A percentile compares a stretch with the other conserved stretches of the same genome.
These are phyloP conservation scores for Scomberomorus guttatus DNA, from an alignment of 2,797 vertebrate genomes.

Conservation along the genomic window DNA sequence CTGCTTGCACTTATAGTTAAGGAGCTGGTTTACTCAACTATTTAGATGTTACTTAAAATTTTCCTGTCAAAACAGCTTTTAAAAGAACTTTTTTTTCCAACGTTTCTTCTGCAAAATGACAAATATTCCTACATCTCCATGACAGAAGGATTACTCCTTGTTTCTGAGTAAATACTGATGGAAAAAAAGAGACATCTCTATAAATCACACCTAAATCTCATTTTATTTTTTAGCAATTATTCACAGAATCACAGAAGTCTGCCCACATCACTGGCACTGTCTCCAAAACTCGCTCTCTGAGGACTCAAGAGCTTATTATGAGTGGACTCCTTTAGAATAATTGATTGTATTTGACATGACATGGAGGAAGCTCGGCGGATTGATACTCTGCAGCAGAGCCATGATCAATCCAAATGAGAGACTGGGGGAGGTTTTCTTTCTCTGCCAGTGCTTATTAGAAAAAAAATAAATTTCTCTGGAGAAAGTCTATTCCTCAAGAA, in stretches of 20 bases:
- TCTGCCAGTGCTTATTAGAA: conserved; percentile 77
- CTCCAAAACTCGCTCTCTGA: conserved; percentile 40
- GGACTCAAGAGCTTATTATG: conserved; percentile 60
- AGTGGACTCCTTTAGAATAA: conserved; percentile 69
- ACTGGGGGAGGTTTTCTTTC: conserved; percentile 67
- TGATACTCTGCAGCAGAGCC: conserved; percentile 58
- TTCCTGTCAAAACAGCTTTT: neutral
- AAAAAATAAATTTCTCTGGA: conserved; percentile 55
- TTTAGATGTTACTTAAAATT: neutral
- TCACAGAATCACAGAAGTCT: conserved; percentile 38
- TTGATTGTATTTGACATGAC: conserved; percentile 80
- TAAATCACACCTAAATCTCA: conserved; percentile 21
- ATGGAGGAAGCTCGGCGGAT: conserved; percentile 59
- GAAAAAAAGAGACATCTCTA: conserved; percentile 31
- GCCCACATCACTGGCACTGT: conserved; percentile 19
- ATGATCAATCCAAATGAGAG: conserved; percentile 78
- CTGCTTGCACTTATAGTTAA: conserved; percentile 5
- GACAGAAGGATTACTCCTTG: neutral
- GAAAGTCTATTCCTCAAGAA: conserved; percentile 57
- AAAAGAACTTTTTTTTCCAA: neutral
- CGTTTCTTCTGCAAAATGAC: neutral
- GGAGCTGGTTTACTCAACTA: neutral
- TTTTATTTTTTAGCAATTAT: conserved; percentile 24
- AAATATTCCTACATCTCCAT: neutral
- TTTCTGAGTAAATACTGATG: conserved; percentile 15